Evolutionary conservation across 1,140 invertebrate species (phyloP).

Genomic region (Cephus cinctus): DNA sequence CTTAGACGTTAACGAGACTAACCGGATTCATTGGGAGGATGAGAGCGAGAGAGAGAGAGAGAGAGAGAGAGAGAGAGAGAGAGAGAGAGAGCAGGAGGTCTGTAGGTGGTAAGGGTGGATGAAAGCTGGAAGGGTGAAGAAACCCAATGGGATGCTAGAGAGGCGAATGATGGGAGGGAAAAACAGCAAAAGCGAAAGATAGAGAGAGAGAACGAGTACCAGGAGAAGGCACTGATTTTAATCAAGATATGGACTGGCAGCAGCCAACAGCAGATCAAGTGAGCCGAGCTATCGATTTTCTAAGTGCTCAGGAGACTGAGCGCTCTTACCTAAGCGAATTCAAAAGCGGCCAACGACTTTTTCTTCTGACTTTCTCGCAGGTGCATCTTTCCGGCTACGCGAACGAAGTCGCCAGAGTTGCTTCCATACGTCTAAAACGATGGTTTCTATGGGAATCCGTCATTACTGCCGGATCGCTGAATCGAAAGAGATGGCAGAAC

Average conservation of each 20-base stretch:
- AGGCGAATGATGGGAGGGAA: constrained; percentile 4
- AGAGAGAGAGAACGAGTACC: constrained; percentile 27
- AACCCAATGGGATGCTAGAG: no score
- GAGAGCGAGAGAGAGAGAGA: constrained; percentile 13
- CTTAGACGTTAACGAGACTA: constrained; percentile 55
- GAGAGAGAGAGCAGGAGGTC: constrained; percentile 11
- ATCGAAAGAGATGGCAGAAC: no score
- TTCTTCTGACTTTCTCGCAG: no score
- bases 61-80: constrained; percentile 25
- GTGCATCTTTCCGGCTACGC: no score
- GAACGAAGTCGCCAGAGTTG: no score
- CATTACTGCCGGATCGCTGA: no score
- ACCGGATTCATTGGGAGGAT: constrained; percentile 46
- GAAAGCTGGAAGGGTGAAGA: constrained; percentile 3
- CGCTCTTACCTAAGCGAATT: constrained; percentile 37
- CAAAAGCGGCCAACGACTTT: constrained; percentile 25
- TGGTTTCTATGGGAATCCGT: no score
- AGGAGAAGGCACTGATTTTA: constrained; percentile 54
- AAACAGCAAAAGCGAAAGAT: constrained; percentile 12
- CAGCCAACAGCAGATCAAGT: constrained; percentile 47
- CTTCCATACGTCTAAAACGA: constrained; percentile 26
- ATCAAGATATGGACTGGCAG: constrained; percentile 56
- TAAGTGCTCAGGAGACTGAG: constrained; percentile 48
- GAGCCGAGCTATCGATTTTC: constrained; percentile 35
- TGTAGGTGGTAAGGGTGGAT: neutral